These are phyloP conservation scores for Phaethon lepturus DNA, from an alignment of 2,113 vertebrate species.

Conservation along the genomic window DNA sequence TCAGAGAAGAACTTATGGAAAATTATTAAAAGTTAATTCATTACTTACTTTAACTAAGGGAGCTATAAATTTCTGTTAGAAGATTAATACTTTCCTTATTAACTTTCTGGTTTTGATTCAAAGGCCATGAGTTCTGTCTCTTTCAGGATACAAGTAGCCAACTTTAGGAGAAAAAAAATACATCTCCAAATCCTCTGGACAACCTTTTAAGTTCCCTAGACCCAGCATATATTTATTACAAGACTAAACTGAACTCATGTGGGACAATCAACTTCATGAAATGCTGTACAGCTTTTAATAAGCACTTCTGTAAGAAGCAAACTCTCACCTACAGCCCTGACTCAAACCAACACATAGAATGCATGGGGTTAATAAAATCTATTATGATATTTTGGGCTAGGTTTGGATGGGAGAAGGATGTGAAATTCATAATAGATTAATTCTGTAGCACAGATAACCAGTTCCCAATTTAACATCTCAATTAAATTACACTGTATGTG, in stretches of 20 bases:
- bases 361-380: conserved; percentile 27
- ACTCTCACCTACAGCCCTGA: not conserved
- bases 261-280: not conserved
- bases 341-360: not conserved
- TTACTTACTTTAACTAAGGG: conserved; percentile 5
- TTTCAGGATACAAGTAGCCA: not conserved
- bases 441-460: conserved; percentile 31
- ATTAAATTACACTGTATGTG: conserved; percentile 52
- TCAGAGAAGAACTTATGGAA: not conserved
- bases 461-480: conserved; percentile 50
- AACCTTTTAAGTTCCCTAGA: not conserved
- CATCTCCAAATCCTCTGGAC: not conserved
- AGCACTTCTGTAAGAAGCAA: not conserved
- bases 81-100: conserved; percentile 30
- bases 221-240: not conserved
- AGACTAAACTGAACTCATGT: not conserved
- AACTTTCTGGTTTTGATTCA: conserved; percentile 15
- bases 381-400: not conserved
- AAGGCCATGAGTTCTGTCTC: not conserved
- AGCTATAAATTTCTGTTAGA: conserved; percentile 9
- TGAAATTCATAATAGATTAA: conserved; percentile 47
- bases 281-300: not conserved
- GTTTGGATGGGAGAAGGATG: not conserved
- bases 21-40: conserved; percentile 37
- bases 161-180: not conserved